Percentiles rank a stretch among this genome's conserved stretches.
These are phyloP conservation scores for Leptatherina wallacei DNA, from an alignment of 2,797 vertebrate species.

Conservation along the genomic window DNA sequence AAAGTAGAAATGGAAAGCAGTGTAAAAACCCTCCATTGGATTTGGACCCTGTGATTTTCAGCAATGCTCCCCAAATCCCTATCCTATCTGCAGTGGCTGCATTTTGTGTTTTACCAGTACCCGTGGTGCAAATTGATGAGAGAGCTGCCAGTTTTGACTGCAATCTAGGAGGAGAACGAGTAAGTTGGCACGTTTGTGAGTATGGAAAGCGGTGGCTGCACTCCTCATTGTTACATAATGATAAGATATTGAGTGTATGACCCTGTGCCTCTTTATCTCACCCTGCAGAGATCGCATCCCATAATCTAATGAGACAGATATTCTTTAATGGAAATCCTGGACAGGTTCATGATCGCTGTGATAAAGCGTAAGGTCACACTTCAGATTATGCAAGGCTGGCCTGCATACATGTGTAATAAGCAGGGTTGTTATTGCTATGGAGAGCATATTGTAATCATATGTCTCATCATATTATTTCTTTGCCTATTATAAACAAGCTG, in stretches of 20 bases:
- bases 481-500: slow-evolving; percentile 43
- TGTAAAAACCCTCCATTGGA: slow-evolving; percentile 37
- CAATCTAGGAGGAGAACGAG: slow-evolving; percentile 39
- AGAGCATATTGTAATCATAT: slow-evolving; percentile 54
- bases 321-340: slow-evolving; percentile 77
- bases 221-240: slow-evolving; percentile 72
- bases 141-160: slow-evolving; percentile 50
- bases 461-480: slow-evolving; percentile 50
- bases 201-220: slow-evolving; percentile 27
- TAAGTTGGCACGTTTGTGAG: neutral
- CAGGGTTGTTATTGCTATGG: slow-evolving; percentile 45
- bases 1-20: slow-evolving; percentile 32
- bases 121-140: slow-evolving; percentile 54
- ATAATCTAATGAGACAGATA: slow-evolving; percentile 80
- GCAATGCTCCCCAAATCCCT: slow-evolving; percentile 36
- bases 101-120: slow-evolving; percentile 41
- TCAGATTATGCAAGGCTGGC: slow-evolving; percentile 53
- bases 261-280: slow-evolving; percentile 72
- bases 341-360: slow-evolving; percentile 66
- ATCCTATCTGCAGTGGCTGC: slow-evolving; percentile 33
- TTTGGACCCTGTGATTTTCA: slow-evolving; percentile 55
- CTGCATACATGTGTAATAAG: slow-evolving; percentile 42
- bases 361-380: slow-evolving; percentile 76
- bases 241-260: slow-evolving; percentile 78
- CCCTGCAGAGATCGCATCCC: slow-evolving; percentile 72